Evolutionary conservation across 1,140 invertebrate genomes (phyloP).

Genomic region (Micrasema longulum): DNA sequence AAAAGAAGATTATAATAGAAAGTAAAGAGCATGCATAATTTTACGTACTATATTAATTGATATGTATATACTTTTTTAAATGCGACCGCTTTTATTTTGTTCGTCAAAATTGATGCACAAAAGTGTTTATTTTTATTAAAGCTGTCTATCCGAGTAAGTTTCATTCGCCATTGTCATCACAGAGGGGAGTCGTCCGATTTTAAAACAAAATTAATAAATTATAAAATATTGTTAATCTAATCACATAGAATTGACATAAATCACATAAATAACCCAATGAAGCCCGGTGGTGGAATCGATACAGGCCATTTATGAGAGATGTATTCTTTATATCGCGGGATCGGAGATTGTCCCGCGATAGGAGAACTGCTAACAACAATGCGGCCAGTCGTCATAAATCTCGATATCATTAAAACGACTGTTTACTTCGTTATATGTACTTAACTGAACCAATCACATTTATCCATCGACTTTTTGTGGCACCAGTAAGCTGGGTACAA

Average conservation of each 20-base stretch:
- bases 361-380: conserved; percentile 3
- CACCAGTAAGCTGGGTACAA: conserved; percentile 11
- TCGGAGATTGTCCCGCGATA: conserved; percentile 5
- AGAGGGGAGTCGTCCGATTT: no score
- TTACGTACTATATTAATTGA: no score
- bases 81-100: no score
- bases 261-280: conserved; percentile 40
- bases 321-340: conserved; percentile 2
- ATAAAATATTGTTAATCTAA: not conserved
- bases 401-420: conserved; percentile 41
- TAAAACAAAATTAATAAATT: not conserved
- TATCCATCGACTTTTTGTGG: conserved; percentile 22
- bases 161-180: no score
- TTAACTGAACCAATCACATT: conserved; percentile 23
- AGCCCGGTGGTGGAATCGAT: conserved; percentile 22
- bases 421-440: conserved; percentile 27
- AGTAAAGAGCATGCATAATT: no score
- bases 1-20: no score
- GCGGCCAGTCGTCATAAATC: conserved; percentile 39
- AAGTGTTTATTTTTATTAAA: no score
- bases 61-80: no score
- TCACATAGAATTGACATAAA: conserved; percentile 34
- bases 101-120: no score
- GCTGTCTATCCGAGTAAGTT: no score
- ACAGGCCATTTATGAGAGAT: conserved; percentile 36